Evolutionary conservation across 2,888 invertebrate species (phyloP), one percentile per base, ranked within the genome.

Genomic region (Nomada hirtipes): DNA sequence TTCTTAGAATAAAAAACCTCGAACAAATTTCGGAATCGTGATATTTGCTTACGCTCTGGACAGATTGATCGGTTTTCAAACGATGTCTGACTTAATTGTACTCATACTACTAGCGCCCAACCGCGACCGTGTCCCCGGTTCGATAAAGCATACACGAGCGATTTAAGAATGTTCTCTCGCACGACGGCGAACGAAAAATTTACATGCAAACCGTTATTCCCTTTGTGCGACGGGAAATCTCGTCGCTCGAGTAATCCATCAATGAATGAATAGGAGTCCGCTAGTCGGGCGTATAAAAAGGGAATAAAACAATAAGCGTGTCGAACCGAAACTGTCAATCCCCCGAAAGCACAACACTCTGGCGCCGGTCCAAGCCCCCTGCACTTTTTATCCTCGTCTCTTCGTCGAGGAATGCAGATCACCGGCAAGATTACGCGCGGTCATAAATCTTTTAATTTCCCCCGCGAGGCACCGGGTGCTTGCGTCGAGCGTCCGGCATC

Each of bases 391-490:
- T 55, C 71, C 55, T 63, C 57, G 42, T 61, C 73, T 64, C 77
- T 71, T 47, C n/a, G 15, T 9, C 42, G 2, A 36, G 20, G 68
- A 36, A 75, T 83, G 83, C 74, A 82, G 78, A 83, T 77, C 59
- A 59, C 63, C 15, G 23, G 68, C 44, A 71, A 71, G 83, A 83
- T 83, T 64, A 64, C 70, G 61, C 4, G 42, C 75, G 36, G n/a
- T 65, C 80, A 64, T 83, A 83, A 83, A 83, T 83, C 83, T 78
- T 78, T 71, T 82, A 83, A 82, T 83, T 82, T 82, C 75, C 65
- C 44, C 52, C 26, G 9, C n/a, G 68, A 29, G 29, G 29, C 11
- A n/a, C 18, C 3, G 29, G 29, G 20, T 50, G 70, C 47, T 42
- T 13, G 60, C 44, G 36, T 23, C 20, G 53, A 23, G 23, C 65